Conservation (phyloP, 92 coral and sea anemone genomes). For the Nematostella vectensis region DNA sequence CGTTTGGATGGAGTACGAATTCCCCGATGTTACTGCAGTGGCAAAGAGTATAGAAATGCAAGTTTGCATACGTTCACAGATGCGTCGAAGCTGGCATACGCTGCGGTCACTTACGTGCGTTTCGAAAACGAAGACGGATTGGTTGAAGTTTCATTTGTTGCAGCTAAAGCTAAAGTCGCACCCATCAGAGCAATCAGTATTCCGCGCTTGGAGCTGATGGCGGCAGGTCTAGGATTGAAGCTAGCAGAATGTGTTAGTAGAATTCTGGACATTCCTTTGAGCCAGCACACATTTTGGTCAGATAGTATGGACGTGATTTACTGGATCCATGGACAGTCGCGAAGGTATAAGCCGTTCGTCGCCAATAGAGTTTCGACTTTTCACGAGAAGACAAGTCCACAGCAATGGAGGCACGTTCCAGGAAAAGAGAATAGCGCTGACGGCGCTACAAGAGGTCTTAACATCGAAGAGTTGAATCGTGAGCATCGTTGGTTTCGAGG, state of each 20-base stretch:
- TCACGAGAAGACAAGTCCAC: constrained; percentile 26
- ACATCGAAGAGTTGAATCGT: constrained; percentile 8
- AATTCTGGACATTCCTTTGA: constrained; percentile 11
- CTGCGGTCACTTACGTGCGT: too few relatives aligned
- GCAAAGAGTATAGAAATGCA: not conserved
- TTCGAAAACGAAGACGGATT: too few relatives aligned
- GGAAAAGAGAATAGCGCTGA: constrained; percentile 29
- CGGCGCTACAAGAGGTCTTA: constrained; percentile 27
- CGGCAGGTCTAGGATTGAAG: constrained; percentile 29
- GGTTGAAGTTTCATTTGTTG: too few relatives aligned
- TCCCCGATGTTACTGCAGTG: constrained; percentile 3
- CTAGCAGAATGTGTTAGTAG: constrained; percentile 13
- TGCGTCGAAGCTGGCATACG: constrained; percentile 33
- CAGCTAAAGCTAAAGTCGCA: constrained; percentile 1
- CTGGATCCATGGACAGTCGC: constrained; percentile 47
- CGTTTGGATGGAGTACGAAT: constrained; percentile 3
- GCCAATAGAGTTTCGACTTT: constrained; percentile 30
- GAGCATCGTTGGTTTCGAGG: constrained; percentile 17
- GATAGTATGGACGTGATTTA: constrained; percentile 36
- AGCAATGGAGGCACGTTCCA: constrained; percentile 41
- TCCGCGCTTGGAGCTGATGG: constrained; percentile 36
- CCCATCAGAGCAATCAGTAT: constrained; percentile 13
- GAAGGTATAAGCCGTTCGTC: constrained; percentile 42
- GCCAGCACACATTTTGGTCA: constrained; percentile 21
- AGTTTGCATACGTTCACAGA: constrained; percentile 29